Percentiles rank a stretch among this genome's conserved stretches.
phyloP scores from a whole-genome alignment of 2,888 invertebrate genomes.

The Dromius quadrimaculatus region DNA sequence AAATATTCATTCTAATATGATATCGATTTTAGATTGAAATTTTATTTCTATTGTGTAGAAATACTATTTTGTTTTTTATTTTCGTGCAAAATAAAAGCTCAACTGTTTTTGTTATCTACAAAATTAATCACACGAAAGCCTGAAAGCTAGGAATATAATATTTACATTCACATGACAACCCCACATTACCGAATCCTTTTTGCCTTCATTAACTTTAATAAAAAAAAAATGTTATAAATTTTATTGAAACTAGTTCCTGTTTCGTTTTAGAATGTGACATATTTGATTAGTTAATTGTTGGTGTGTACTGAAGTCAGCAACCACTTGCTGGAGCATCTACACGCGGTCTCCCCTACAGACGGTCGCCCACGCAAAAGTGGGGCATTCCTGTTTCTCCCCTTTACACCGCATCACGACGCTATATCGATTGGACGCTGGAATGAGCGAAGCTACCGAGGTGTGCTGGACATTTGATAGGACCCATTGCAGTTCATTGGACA shows the following conservation, averaged over 20 bases:
- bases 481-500: conserved; percentile 62
- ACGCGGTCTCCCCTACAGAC: conserved; percentile 61
- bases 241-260: background rate
- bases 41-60: too few species aligned
- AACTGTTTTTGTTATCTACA: background rate
- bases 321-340: conserved; percentile 54
- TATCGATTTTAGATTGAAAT: too few species aligned
- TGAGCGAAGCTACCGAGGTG: background rate
- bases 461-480: conserved; percentile 49
- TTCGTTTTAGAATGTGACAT: background rate
- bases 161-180: background rate
- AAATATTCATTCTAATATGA: too few species aligned
- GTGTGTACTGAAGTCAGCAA: background rate
- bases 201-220: too few species aligned
- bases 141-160: background rate
- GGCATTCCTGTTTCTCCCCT: conserved; percentile 59
- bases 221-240: background rate
- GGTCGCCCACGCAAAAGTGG: conserved; percentile 63
- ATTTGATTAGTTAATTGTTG: background rate
- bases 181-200: too few species aligned
- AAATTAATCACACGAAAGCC: too few species aligned
- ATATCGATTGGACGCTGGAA: conserved; percentile 56
- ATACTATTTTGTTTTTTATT: too few species aligned
- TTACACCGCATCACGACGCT: conserved; percentile 56
- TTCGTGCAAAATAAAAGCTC: too few species aligned